A percentile compares a stretch with the other conserved stretches of the same genome.
Conservation (phyloP, 2,113 vertebrate species). For the Daphoenositta chrysoptera region DNA sequence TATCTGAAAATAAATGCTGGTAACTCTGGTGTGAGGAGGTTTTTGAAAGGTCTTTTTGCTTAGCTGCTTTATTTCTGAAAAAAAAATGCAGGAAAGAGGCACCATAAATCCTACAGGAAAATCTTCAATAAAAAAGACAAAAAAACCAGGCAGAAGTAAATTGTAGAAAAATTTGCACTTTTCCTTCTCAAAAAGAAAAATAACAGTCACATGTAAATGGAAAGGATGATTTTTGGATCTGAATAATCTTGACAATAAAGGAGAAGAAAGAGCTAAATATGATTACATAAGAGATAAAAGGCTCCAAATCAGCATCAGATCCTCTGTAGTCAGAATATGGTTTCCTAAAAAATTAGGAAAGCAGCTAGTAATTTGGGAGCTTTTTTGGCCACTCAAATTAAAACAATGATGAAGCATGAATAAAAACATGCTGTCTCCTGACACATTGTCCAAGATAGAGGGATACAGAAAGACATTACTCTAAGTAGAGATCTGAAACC, state of each 20-base stretch:
- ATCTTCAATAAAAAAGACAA: not conserved
- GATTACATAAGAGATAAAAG: not conserved
- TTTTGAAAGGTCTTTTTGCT: not conserved
- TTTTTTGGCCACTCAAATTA: not conserved
- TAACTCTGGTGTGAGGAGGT: not conserved
- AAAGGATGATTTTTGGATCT: not conserved
- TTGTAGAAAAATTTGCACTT: not conserved
- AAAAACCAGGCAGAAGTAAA: not conserved
- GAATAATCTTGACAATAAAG: not conserved
- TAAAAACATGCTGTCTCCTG: rapidly evolving
- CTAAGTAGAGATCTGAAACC: not conserved
- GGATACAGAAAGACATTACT: not conserved
- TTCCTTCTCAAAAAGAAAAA: not conserved
- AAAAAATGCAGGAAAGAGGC: not conserved
- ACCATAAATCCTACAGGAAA: not conserved
- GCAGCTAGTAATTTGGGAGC: not conserved
- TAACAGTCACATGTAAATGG: not conserved
- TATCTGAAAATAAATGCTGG: not conserved
- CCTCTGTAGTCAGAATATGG: not conserved
- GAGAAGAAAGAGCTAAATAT: not conserved
- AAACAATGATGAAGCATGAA: not conserved
- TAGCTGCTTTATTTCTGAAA: not conserved
- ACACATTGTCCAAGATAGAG: not conserved
- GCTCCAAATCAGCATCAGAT: not conserved
- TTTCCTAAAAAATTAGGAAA: not conserved